These are phyloP conservation scores for Lepus timidus DNA, from an alignment of 2,113 vertebrate species.

Conservation along the genomic window DNA sequence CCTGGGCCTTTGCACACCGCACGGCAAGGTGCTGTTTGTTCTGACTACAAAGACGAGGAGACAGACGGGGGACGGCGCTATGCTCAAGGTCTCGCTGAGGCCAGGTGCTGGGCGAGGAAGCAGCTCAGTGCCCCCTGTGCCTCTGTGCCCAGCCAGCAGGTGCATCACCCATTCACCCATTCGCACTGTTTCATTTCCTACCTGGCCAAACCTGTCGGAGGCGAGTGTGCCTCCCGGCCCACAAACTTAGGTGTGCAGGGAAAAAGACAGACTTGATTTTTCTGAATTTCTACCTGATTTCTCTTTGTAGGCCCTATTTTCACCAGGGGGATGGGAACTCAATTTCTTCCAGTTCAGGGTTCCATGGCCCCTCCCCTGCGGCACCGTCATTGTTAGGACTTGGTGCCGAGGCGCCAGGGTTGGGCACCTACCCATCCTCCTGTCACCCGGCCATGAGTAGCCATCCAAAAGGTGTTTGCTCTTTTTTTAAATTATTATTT, in stretches of 20 bases:
- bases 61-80: not conserved
- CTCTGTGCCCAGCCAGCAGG: rapidly evolving
- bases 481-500: not conserved
- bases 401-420: not conserved
- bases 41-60: not conserved
- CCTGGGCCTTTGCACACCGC: not conserved
- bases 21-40: not conserved
- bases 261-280: not conserved
- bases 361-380: not conserved
- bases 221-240: not conserved
- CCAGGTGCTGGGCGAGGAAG: not conserved
- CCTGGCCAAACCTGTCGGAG: not conserved
- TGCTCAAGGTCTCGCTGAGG: not conserved
- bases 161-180: not conserved
- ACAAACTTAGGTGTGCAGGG: not conserved
- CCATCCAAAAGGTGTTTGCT: not conserved
- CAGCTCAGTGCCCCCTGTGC: not conserved
- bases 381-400: not conserved
- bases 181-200: not conserved
- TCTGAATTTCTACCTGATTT: not conserved
- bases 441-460: not conserved
- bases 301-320: not conserved
- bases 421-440: not conserved
- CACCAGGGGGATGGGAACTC: not conserved
- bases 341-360: not conserved